phyloP scores from a whole-genome alignment of 2,797 vertebrate species.

The Anableps anableps region DNA sequence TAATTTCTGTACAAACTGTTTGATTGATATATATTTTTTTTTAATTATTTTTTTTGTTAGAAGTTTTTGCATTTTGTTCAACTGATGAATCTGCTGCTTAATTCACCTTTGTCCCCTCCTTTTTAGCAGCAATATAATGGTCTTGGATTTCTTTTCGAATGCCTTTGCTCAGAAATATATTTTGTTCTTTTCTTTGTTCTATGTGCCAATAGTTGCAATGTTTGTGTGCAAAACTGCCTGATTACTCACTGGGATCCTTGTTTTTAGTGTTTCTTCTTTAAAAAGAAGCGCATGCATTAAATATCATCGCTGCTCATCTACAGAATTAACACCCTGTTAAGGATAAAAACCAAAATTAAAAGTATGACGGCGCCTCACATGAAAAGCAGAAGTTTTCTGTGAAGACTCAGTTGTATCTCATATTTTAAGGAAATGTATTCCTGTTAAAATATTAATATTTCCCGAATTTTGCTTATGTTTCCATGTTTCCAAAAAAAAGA shows the following conservation, averaged over 20 bases:
- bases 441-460: neutral
- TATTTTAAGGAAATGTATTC: neutral
- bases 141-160: slow-evolving; percentile 80
- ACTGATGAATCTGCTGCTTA: slow-evolving; percentile 78
- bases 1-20: slow-evolving; percentile 77
- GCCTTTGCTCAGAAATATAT: slow-evolving; percentile 73
- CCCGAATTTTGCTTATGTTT: slow-evolving; percentile 10
- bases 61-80: slow-evolving; percentile 78
- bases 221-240: slow-evolving; percentile 76
- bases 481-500: neutral
- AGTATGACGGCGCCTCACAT: slow-evolving; percentile 38
- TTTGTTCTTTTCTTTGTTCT: slow-evolving; percentile 67
- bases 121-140: slow-evolving; percentile 75
- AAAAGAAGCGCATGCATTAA: slow-evolving; percentile 77
- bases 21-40: slow-evolving; percentile 59
- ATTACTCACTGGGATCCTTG: slow-evolving; percentile 74
- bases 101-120: slow-evolving; percentile 74
- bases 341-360: slow-evolving; percentile 33
- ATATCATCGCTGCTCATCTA: slow-evolving; percentile 73
- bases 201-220: slow-evolving; percentile 74
- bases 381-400: slow-evolving; percentile 19
- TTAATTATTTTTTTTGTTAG: neutral
- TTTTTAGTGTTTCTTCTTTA: slow-evolving; percentile 71
- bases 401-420: slow-evolving; percentile 6
- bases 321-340: slow-evolving; percentile 68